Evolutionary conservation across 2,888 invertebrate genomes (phyloP).

Genomic region (Steinernema carpocapsae): DNA sequence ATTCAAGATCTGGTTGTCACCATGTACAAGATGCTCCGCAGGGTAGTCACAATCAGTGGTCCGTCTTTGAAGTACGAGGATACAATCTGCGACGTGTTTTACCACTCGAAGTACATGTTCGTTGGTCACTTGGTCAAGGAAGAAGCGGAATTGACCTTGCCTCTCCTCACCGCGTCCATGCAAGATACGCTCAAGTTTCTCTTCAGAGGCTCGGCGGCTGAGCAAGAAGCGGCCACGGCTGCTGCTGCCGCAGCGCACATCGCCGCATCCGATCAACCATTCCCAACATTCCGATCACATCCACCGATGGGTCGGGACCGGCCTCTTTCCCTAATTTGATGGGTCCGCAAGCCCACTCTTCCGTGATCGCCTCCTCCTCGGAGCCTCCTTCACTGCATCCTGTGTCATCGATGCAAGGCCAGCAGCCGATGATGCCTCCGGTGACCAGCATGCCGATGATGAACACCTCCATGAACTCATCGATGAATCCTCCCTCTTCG

Average conservation of each 20-base stretch:
- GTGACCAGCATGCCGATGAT: conserved; percentile 17
- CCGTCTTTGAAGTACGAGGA: conserved; percentile 48
- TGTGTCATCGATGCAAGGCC: background rate
- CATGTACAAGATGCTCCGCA: conserved; percentile 52
- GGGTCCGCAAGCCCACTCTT: background rate
- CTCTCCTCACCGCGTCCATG: conserved; percentile 36
- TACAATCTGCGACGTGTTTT: conserved; percentile 66
- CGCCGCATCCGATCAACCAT: no score
- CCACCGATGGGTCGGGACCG: background rate
- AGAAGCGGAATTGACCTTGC: conserved; percentile 51
- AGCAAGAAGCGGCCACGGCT: background rate
- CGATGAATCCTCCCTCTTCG: conserved; percentile 12
- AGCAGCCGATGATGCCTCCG: background rate
- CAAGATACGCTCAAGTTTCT: conserved; percentile 49
- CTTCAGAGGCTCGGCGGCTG: conserved; percentile 37
- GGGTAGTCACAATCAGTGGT: conserved; percentile 35
- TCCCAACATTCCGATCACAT: background rate
- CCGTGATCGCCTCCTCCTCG: background rate
- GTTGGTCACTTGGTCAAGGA: conserved; percentile 71
- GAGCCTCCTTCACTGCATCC: conserved; percentile 10
- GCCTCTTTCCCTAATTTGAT: conserved; percentile 1
- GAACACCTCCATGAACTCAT: background rate
- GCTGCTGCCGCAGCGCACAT: background rate
- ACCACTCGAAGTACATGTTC: conserved; percentile 73
- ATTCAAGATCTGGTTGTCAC: conserved; percentile 38